Evolutionary conservation across 1,140 invertebrate species (phyloP).

Genomic region (Cyclina sinensis): DNA sequence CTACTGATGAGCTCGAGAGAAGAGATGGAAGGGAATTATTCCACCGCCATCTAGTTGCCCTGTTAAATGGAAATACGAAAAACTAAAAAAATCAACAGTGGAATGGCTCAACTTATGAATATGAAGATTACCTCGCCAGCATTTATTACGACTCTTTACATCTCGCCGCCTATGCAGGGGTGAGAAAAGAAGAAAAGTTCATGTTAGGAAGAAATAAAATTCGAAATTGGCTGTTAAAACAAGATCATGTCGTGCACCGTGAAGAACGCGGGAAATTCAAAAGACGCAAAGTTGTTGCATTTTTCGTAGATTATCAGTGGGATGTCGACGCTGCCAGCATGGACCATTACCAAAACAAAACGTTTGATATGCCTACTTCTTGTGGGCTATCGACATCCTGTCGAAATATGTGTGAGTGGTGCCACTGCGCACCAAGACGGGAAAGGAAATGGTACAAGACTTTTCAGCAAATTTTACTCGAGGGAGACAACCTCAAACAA

Average conservation of each 20-base stretch:
- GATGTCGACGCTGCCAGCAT: slow-evolving; percentile 50
- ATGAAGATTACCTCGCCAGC: slow-evolving; percentile 43
- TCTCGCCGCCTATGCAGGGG: slow-evolving; percentile 1
- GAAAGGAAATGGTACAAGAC: neutral
- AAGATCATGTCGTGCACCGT: slow-evolving; percentile 46
- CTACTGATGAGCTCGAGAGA: neutral
- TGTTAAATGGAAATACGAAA: neutral
- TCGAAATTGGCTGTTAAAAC: slow-evolving; percentile 52
- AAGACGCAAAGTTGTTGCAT: neutral
- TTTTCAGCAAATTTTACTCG: neutral
- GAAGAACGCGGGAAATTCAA: slow-evolving; percentile 26
- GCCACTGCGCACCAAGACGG: neutral
- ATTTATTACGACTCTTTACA: slow-evolving; percentile 46
- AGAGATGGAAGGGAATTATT: neutral
- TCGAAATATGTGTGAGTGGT: neutral
- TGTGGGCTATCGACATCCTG: slow-evolving; percentile 29
- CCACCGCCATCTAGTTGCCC: neutral
- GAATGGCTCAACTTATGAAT: slow-evolving; percentile 39
- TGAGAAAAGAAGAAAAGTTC: slow-evolving; percentile 45
- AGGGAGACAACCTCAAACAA: neutral
- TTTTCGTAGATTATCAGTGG: slow-evolving; percentile 53
- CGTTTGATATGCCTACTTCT: slow-evolving; percentile 45
- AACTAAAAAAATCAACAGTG: too few relatives aligned
- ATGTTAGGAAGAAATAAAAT: slow-evolving; percentile 37
- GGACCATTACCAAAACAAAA: slow-evolving; percentile 45